Evolutionary conservation across 2,797 vertebrate species (phyloP).

Genomic region (Naso thynnoides): DNA sequence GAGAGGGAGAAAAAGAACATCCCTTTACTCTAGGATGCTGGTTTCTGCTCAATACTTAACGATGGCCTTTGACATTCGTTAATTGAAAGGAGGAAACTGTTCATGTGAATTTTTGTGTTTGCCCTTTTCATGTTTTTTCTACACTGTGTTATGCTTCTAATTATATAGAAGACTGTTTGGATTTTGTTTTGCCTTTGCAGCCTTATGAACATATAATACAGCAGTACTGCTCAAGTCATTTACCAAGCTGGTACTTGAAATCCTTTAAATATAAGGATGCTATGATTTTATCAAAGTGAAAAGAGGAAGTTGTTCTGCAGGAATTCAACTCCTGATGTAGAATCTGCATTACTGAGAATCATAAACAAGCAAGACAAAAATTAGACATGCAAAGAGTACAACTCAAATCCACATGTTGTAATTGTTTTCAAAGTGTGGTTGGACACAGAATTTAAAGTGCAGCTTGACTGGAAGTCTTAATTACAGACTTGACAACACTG

Average conservation of each 20-base stretch:
- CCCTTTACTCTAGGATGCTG: constrained; percentile 35
- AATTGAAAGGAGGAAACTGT: constrained; percentile 67
- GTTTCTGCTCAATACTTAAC: constrained; percentile 58
- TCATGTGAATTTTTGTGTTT: constrained; percentile 52
- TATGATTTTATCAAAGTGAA: constrained; percentile 1
- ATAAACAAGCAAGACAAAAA: constrained; percentile 27
- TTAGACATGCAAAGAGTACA: constrained; percentile 3
- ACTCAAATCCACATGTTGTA: not conserved
- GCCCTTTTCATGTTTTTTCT: constrained; percentile 47
- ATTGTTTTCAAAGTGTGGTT: not conserved
- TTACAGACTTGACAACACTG: not conserved
- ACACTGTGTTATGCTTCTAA: constrained; percentile 1
- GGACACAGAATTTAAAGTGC: not conserved
- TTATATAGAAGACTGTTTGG: constrained; percentile 19
- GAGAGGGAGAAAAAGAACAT: constrained; percentile 21
- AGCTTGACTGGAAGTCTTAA: not conserved
- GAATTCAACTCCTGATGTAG: constrained; percentile 4
- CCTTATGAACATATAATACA: constrained; percentile 7
- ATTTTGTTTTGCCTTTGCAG: constrained; percentile 28
- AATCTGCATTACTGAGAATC: constrained; percentile 8
- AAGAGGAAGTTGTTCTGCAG: not conserved
- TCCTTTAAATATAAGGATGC: constrained; percentile 3
- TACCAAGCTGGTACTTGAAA: constrained; percentile 23
- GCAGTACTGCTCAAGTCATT: not conserved
- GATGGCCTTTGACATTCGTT: constrained; percentile 72